These are phyloP conservation scores for Halictus quadricinctus DNA, from an alignment of 2,888 invertebrate species.

Conservation along the genomic window DNA sequence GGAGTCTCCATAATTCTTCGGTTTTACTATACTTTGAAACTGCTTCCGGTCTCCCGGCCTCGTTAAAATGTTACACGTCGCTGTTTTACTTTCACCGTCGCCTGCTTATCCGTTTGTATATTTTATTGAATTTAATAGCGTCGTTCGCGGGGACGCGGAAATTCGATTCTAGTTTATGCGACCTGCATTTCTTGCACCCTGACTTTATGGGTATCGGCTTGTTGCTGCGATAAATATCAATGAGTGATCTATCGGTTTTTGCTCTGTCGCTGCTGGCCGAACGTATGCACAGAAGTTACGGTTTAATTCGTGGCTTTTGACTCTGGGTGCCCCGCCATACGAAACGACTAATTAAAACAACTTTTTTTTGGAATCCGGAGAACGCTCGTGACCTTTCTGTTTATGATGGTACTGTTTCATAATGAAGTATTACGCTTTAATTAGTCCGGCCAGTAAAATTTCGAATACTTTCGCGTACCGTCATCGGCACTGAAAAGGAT, in stretches of 20 bases:
- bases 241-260: not conserved
- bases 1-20: conserved; percentile 9
- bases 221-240: not conserved
- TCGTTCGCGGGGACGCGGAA: not conserved
- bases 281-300: not conserved
- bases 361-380: not conserved
- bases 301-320: not conserved
- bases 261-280: not conserved
- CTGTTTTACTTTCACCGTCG: not conserved
- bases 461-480: not conserved
- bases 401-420: not conserved
- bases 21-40: conserved; percentile 34
- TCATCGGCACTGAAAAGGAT: not conserved
- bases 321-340: not conserved
- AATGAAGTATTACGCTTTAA: not conserved
- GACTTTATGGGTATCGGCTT: not conserved
- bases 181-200: not conserved
- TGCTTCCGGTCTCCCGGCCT: conserved; percentile 17
- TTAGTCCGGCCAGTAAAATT: not conserved
- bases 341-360: not conserved
- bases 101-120: not conserved
- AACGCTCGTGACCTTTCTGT: not conserved
- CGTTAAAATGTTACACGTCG: conserved; percentile 7
- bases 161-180: not conserved
- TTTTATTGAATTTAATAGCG: conserved; percentile 3